phyloP scores from a whole-genome alignment of 2,797 vertebrate genomes.

The Myotis planiceps region DNA sequence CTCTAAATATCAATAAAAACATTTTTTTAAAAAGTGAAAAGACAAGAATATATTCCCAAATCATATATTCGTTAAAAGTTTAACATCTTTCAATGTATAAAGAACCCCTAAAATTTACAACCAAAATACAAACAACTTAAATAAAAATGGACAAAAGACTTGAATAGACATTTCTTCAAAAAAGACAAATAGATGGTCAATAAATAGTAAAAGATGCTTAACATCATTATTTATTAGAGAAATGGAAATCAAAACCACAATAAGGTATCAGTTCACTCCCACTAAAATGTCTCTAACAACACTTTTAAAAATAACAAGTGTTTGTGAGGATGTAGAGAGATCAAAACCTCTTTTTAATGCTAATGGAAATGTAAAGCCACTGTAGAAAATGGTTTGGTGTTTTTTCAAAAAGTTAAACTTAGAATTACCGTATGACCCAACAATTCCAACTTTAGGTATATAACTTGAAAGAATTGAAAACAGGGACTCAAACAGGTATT shows the following conservation, averaged over 20 bases:
- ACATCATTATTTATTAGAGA: not conserved
- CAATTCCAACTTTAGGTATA: not conserved
- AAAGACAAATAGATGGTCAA: not conserved
- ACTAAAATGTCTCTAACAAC: not conserved
- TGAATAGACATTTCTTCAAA: slow-evolving; percentile 12
- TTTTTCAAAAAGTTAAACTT: not conserved
- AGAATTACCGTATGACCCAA: not conserved
- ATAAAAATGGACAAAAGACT: slow-evolving; percentile 10
- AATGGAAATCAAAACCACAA: slow-evolving; percentile 5
- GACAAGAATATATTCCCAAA: not conserved
- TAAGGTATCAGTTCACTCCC: not conserved
- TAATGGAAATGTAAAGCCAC: not conserved
- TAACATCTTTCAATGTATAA: not conserved
- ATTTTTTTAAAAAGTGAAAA: not conserved
- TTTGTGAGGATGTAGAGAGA: not conserved
- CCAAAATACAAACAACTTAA: not conserved
- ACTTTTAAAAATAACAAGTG: not conserved
- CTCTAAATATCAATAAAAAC: too few species aligned
- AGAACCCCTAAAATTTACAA: not conserved
- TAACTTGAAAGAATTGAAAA: not conserved
- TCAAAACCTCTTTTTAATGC: not conserved
- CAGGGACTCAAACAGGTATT: not conserved
- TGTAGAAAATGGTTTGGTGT: not conserved
- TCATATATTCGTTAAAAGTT: not conserved
- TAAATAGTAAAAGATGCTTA: not conserved